phyloP scores from a whole-genome alignment of 2,113 vertebrate species.

The Epinephelus lanceolatus region DNA sequence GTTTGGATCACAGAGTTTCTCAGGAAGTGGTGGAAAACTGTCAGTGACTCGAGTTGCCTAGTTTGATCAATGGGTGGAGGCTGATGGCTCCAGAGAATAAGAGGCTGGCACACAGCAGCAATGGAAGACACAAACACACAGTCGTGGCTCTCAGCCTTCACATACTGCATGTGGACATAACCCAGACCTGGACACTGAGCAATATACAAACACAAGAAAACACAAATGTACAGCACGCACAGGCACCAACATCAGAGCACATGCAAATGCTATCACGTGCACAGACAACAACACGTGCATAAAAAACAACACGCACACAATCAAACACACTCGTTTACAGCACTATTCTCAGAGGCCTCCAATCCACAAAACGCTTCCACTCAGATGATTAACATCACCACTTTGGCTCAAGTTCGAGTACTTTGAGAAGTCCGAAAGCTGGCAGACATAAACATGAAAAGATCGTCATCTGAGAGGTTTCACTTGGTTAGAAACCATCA shows the following conservation, averaged over 20 bases:
- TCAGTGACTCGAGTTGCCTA: background rate
- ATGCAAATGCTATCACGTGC: background rate
- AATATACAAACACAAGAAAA: slow-evolving; percentile 11
- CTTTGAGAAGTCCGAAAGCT: slow-evolving; percentile 39
- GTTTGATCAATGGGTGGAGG: slow-evolving; percentile 13
- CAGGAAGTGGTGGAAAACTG: slow-evolving; percentile 12
- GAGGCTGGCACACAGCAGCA: background rate
- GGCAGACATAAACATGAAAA: slow-evolving; percentile 39
- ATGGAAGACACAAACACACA: background rate
- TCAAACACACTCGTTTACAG: background rate
- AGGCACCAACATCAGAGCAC: background rate
- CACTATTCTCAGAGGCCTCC: background rate
- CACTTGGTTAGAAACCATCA: slow-evolving; percentile 37
- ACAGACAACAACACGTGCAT: background rate
- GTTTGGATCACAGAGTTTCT: background rate
- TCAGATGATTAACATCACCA: slow-evolving; percentile 18
- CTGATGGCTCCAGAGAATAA: background rate
- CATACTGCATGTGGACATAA: slow-evolving; percentile 42
- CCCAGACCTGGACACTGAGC: slow-evolving; percentile 21
- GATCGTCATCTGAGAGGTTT: slow-evolving; percentile 43
- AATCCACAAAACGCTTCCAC: slow-evolving; percentile 19
- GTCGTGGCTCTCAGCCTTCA: background rate
- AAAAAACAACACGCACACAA: background rate
- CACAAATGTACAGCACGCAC: background rate
- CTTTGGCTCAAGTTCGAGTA: background rate